Evolutionary conservation across 2,888 invertebrate genomes (phyloP).

Genomic region (Notodromas monacha): DNA sequence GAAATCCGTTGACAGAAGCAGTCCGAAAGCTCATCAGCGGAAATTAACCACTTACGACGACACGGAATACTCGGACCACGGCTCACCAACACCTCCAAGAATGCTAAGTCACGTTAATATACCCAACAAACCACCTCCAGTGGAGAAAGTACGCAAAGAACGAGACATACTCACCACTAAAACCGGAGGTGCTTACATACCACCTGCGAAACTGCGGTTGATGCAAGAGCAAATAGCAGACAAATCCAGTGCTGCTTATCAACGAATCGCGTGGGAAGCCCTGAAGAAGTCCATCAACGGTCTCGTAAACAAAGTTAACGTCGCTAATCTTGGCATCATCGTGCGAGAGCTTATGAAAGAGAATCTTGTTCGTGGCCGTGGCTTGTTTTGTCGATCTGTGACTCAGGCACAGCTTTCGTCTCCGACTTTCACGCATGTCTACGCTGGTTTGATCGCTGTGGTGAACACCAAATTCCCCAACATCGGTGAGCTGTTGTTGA

Average conservation of each 20-base stretch:
- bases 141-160: too few relatives aligned
- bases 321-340: slow-evolving; percentile 27
- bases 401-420: slow-evolving; percentile 92
- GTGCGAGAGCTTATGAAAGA: slow-evolving; percentile 66
- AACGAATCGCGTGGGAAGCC: slow-evolving; percentile 91
- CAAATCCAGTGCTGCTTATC: slow-evolving; percentile 68
- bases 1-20: too few relatives aligned
- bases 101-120: too few relatives aligned
- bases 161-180: slow-evolving; percentile 45
- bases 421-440: slow-evolving; percentile 86
- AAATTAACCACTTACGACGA: too few relatives aligned
- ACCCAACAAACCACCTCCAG: slow-evolving; percentile 15
- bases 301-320: slow-evolving; percentile 86
- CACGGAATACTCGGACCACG: too few relatives aligned
- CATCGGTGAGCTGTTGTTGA: slow-evolving; percentile 66
- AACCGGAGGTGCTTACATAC: slow-evolving; percentile 87
- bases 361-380: slow-evolving; percentile 79
- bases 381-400: slow-evolving; percentile 61
- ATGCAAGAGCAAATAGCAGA: slow-evolving; percentile 89
- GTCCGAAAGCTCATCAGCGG: too few relatives aligned
- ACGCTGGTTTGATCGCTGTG: slow-evolving; percentile 72
- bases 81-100: too few relatives aligned
- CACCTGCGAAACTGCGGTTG: slow-evolving; percentile 70
- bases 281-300: slow-evolving; percentile 94
- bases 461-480: slow-evolving; percentile 93